These are phyloP conservation scores for Chymomyza caudatula DNA, from an alignment of 2,888 invertebrate genomes.

Conservation along the genomic window DNA sequence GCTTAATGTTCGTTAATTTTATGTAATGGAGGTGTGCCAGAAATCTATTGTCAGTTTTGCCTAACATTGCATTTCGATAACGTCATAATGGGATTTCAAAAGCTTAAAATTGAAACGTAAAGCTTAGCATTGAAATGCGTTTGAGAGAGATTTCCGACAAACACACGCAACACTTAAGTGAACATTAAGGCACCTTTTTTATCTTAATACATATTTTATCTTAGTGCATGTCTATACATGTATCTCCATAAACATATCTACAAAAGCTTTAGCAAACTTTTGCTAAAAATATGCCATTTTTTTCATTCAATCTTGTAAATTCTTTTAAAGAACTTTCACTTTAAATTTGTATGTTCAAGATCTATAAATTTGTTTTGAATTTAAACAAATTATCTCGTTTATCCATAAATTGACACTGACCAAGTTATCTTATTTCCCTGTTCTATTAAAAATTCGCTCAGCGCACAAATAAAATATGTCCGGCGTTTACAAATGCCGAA, in stretches of 20 bases:
- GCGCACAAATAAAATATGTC: slow-evolving; percentile 6
- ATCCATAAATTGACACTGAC: background rate
- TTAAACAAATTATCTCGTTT: background rate
- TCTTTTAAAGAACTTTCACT: background rate
- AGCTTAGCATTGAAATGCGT: no score
- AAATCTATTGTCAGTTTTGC: background rate
- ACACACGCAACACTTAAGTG: no score
- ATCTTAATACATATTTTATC: slow-evolving; percentile 1
- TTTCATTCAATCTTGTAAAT: background rate
- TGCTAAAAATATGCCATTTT: background rate
- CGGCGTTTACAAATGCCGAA: slow-evolving; percentile 16
- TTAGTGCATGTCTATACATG: no score
- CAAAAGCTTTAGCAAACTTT: background rate
- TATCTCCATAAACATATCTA: background rate
- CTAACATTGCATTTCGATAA: no score
- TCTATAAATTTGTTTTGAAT: background rate
- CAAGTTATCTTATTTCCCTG: background rate
- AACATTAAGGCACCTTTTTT: no score
- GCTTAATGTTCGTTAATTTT: background rate
- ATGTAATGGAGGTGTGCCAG: background rate
- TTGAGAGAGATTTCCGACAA: slow-evolving; percentile 2
- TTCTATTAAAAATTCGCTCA: background rate
- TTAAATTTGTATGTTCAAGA: no score
- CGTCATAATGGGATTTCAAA: no score
- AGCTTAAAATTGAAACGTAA: no score